Conservation (phyloP, 2,888 invertebrate genomes). For the Rotaria magnacalcarata region DNA sequence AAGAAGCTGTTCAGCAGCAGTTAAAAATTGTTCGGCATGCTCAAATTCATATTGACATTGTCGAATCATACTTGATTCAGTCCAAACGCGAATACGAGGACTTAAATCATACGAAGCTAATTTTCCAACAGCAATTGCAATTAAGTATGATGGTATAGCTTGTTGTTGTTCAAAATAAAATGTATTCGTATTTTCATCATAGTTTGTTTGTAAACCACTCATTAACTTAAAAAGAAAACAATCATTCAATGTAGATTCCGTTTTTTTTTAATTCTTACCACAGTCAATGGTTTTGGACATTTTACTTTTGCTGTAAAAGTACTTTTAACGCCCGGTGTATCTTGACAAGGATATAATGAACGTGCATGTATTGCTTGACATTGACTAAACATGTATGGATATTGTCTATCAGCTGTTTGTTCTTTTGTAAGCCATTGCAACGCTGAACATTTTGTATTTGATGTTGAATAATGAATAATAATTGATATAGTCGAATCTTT, state of each 20-base stretch:
- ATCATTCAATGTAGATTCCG: neutral
- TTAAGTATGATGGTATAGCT: slow-evolving; percentile 80
- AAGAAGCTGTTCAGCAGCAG: slow-evolving; percentile 75
- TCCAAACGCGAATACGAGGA: slow-evolving; percentile 79
- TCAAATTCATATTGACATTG: slow-evolving; percentile 80
- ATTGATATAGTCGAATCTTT: neutral
- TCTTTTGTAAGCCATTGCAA: slow-evolving; percentile 81
- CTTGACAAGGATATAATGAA: slow-evolving; percentile 83
- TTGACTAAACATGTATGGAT: slow-evolving; percentile 71
- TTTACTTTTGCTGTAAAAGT: slow-evolving; percentile 70
- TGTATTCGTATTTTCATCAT: slow-evolving; percentile 58
- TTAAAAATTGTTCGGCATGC: slow-evolving; percentile 74
- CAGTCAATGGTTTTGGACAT: slow-evolving; percentile 41
- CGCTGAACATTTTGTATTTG: slow-evolving; percentile 62
- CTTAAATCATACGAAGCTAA: slow-evolving; percentile 69
- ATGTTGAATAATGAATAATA: neutral
- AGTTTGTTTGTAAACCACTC: slow-evolving; percentile 47
- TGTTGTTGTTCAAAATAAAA: slow-evolving; percentile 67
- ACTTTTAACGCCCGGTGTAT: slow-evolving; percentile 81
- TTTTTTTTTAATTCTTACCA: neutral
- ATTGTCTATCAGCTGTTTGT: slow-evolving; percentile 79
- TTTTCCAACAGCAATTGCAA: slow-evolving; percentile 81
- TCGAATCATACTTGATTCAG: slow-evolving; percentile 77
- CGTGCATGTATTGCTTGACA: slow-evolving; percentile 76
- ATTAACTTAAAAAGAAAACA: slow-evolving; percentile 63